phyloP scores from a whole-genome alignment of 2,888 invertebrate species.

The Cepaea hortensis region DNA sequence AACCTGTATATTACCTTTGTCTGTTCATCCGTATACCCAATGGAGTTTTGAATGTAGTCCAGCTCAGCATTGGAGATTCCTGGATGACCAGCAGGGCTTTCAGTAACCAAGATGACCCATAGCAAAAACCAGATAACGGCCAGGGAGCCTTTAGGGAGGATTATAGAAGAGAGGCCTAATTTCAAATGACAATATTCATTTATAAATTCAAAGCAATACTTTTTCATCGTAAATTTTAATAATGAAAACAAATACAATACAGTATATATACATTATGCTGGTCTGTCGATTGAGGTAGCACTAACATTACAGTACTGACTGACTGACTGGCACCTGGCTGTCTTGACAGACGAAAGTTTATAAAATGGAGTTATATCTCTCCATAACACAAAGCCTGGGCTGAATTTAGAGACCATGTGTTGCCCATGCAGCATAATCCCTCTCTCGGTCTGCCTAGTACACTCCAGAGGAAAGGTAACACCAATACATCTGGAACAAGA shows the following conservation, averaged over 20 bases:
- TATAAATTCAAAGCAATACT: neutral
- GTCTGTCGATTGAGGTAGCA: too few species aligned
- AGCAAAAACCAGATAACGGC: conserved; percentile 83
- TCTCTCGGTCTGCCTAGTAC: too few species aligned
- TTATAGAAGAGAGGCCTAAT: neutral
- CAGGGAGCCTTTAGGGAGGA: conserved; percentile 64
- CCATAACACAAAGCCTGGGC: too few species aligned
- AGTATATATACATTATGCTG: too few species aligned
- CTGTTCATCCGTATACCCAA: conserved; percentile 74
- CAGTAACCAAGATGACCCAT: conserved; percentile 75
- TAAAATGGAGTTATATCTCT: too few species aligned
- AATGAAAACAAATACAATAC: neutral
- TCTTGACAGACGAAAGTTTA: too few species aligned
- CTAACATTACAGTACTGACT: too few species aligned
- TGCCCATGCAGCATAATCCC: too few species aligned
- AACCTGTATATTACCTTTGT: conserved; percentile 61
- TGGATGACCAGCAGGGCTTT: conserved; percentile 75
- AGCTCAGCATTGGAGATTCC: conserved; percentile 75
- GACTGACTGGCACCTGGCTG: too few species aligned
- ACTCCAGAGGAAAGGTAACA: too few species aligned
- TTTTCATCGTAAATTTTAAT: neutral
- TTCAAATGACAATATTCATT: neutral
- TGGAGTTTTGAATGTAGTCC: conserved; percentile 75
- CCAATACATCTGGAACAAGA: too few species aligned
- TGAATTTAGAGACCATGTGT: too few species aligned